phyloP scores from a whole-genome alignment of 2,888 invertebrate genomes.

The Hyalella azteca region DNA sequence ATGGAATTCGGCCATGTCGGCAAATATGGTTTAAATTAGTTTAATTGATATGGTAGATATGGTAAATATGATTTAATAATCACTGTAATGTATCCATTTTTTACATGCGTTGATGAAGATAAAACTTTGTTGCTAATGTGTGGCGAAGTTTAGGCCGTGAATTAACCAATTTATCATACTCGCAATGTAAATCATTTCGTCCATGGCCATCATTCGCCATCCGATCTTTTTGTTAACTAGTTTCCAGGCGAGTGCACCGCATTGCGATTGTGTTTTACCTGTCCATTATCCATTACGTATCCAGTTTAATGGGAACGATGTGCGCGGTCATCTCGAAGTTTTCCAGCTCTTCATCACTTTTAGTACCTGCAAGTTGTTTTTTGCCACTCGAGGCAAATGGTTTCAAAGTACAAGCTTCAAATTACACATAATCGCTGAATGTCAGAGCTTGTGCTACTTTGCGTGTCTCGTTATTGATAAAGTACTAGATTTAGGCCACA shows the following conservation, averaged over 20 bases:
- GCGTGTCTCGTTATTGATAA: neutral
- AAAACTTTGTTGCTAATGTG: too few relatives aligned
- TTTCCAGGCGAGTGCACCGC: neutral
- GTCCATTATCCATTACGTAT: neutral
- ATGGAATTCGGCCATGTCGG: too few relatives aligned
- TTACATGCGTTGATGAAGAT: too few relatives aligned
- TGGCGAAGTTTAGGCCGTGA: too few relatives aligned
- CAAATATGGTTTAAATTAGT: too few relatives aligned
- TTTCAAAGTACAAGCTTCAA: slow-evolving; percentile 10
- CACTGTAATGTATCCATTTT: too few relatives aligned
- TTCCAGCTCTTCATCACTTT: neutral
- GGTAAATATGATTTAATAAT: too few relatives aligned
- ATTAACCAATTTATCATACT: neutral
- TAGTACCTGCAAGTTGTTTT: neutral
- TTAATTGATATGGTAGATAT: too few relatives aligned
- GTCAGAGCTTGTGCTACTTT: neutral
- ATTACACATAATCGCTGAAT: neutral
- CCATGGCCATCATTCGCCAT: neutral
- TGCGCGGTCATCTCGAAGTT: neutral
- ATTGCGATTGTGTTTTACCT: neutral
- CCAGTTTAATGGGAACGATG: neutral
- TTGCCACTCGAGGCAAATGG: neutral
- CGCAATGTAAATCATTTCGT: neutral
- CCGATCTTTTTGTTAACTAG: neutral
- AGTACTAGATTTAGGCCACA: neutral